Evolutionary conservation across 2,113 vertebrate genomes (phyloP).

Genomic region (Gorsachius goisagi): DNA sequence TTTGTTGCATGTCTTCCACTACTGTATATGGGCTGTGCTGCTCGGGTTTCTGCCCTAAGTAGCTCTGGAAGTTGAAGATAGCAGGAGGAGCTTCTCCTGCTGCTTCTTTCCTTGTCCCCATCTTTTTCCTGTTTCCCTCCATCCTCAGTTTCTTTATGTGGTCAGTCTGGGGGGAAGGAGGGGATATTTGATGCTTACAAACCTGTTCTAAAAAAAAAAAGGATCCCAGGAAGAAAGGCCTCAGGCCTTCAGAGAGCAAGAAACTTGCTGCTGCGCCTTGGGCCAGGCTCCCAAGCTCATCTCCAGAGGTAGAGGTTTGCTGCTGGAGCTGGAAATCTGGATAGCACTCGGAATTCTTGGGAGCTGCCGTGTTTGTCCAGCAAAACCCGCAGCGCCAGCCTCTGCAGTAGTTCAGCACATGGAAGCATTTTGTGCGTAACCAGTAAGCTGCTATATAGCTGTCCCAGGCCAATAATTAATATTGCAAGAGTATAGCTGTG

Average conservation of each 20-base stretch:
- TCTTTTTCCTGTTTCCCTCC: background rate
- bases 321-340: background rate
- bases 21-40: background rate
- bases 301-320: background rate
- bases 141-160: background rate
- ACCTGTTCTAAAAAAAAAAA: background rate
- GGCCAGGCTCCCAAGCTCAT: background rate
- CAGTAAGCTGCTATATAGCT: background rate
- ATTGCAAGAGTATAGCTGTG: background rate
- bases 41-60: background rate
- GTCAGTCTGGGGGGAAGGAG: rapidly evolving
- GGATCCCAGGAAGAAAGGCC: background rate
- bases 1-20: background rate
- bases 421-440: background rate
- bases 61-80: background rate
- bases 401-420: constrained; percentile 20
- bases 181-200: background rate
- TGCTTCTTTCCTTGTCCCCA: background rate
- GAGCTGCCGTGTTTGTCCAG: background rate
- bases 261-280: background rate
- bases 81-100: background rate
- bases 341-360: background rate
- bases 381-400: background rate
- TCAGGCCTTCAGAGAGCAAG: background rate
- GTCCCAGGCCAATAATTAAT: background rate